Conservation (phyloP, 2,888 invertebrate genomes). For the Tinea pellionella region DNA sequence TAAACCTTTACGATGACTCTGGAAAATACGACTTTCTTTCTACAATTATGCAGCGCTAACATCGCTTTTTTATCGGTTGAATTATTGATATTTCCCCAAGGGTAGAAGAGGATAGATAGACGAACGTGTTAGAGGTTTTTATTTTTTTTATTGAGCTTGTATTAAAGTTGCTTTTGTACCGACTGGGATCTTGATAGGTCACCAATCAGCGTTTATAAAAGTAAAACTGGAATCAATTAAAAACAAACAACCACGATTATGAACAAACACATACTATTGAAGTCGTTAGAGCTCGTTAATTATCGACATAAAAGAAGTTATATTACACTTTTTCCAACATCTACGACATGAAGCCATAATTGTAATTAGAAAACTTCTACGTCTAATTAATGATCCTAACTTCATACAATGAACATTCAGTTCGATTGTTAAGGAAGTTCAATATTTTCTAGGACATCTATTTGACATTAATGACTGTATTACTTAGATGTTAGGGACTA, state of each 20-base stretch:
- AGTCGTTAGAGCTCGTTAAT: background rate
- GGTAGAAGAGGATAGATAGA: no score
- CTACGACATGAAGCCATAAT: background rate
- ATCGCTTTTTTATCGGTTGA: background rate
- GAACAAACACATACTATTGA: no score
- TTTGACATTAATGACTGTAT: no score
- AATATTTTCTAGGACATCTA: background rate
- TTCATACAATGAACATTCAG: background rate
- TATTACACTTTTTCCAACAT: background rate
- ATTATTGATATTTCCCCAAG: no score
- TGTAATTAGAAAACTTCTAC: background rate
- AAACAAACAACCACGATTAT: no score
- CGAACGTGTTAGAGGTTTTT: no score
- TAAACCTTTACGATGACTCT: slow-evolving; percentile 3
- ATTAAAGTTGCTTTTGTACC: no score
- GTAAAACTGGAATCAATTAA: no score
- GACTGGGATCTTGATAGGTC: no score
- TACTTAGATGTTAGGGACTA: no score
- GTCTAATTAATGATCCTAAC: background rate
- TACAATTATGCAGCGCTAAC: background rate
- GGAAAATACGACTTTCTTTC: slow-evolving; percentile 5
- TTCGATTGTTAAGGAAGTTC: background rate
- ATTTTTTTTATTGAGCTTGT: no score
- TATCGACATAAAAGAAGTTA: background rate
- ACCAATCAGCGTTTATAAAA: no score